Conservation (phyloP, 2,797 vertebrate species). For the Rhincodon typus region DNA sequence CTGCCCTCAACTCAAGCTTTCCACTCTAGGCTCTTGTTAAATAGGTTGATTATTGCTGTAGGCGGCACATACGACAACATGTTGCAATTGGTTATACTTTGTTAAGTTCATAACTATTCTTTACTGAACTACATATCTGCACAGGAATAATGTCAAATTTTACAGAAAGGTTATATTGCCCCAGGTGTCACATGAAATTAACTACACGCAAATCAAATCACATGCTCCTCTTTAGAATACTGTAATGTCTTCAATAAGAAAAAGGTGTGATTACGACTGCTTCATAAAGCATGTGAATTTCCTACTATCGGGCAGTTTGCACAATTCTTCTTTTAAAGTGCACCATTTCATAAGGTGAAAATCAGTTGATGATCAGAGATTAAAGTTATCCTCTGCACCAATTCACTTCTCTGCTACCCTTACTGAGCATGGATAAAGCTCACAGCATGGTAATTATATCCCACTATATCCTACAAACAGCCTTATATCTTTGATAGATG, state of each 20-base stretch:
- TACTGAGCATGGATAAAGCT: background rate
- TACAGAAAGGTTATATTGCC: background rate
- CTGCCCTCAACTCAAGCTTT: background rate
- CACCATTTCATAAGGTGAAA: background rate
- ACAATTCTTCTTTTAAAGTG: conserved; percentile 17
- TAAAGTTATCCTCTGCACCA: background rate
- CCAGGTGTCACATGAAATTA: background rate
- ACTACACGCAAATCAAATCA: background rate
- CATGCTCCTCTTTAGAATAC: background rate
- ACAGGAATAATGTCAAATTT: background rate
- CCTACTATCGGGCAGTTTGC: background rate
- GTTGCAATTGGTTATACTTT: background rate
- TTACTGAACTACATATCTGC: background rate
- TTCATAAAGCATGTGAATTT: background rate
- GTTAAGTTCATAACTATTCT: background rate
- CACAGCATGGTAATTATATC: background rate
- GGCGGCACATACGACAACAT: background rate
- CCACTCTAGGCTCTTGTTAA: background rate
- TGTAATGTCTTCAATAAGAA: background rate
- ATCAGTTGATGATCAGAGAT: background rate
- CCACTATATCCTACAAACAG: background rate
- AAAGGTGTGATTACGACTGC: background rate
- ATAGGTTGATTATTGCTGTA: background rate
- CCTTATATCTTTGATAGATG: background rate
- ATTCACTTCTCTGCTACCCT: background rate